Conservation (phyloP, 2,797 vertebrate species). For the Chromobotia macracanthus region DNA sequence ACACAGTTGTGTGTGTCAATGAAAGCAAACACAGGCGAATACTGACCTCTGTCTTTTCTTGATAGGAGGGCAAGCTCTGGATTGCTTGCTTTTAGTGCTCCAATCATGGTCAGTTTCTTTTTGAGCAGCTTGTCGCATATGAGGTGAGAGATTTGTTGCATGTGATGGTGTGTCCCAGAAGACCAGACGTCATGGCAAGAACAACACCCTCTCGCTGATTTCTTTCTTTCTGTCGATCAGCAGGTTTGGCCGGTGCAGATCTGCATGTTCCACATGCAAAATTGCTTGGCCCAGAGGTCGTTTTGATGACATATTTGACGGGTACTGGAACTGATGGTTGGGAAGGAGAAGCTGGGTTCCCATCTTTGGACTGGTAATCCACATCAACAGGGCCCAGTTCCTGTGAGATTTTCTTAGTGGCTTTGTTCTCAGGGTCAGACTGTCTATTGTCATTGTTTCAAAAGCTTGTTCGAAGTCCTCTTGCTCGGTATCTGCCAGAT, state of each 20-base stretch:
- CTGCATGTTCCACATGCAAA: neutral
- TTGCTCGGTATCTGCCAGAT: neutral
- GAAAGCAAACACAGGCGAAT: slow-evolving; percentile 34
- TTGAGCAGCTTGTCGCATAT: slow-evolving; percentile 9
- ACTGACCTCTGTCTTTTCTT: neutral
- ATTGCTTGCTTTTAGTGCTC: slow-evolving; percentile 25
- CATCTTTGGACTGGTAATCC: slow-evolving; percentile 2
- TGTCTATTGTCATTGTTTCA: neutral
- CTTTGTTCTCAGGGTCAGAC: neutral
- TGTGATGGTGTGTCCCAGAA: slow-evolving; percentile 43
- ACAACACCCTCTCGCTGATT: slow-evolving; percentile 24
- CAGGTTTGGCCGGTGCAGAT: neutral
- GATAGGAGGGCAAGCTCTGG: slow-evolving; percentile 14
- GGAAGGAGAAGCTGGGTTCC: neutral
- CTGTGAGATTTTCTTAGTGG: neutral
- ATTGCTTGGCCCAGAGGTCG: slow-evolving; percentile 18
- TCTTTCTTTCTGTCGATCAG: neutral
- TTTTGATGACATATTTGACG: neutral
- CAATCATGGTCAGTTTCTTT: slow-evolving; percentile 36
- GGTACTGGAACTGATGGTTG: neutral
- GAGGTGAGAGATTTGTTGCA: slow-evolving; percentile 17
- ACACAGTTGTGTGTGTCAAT: slow-evolving; percentile 46
- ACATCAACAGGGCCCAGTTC: neutral
- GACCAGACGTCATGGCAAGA: slow-evolving; percentile 41
- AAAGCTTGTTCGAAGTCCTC: neutral